Base-by-base conservation (phyloP, 2,797 vertebrate species). In the Bucorvus abyssinicus region DNA sequence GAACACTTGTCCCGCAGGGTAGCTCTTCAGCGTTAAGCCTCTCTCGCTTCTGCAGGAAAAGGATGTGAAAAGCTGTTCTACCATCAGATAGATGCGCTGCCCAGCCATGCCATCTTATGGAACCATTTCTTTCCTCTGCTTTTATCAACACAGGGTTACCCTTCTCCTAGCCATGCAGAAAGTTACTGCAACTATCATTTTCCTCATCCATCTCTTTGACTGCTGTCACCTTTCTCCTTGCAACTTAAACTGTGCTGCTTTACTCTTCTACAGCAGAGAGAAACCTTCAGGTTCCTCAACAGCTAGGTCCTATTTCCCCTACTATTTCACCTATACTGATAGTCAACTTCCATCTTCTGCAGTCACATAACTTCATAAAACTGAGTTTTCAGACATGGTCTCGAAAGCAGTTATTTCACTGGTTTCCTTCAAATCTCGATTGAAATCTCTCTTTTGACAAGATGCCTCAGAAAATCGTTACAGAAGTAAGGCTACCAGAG, bases 11-110 rank as follows among this genome's bases (percentile, higher is more conserved):
- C 29, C 38, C 2, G 1, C 24, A 44, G 17, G 38, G 27, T 13
- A 60, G 6, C 12, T 69, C 19, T 24, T 76, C 0, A 1, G 12
- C 1, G 2, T 63, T 32, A 56, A 77, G 18, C 7, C 4, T 52
- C 47, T 76, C 29, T 59, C 63, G 24, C 6, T 93, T 91, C 32
- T 53, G 13, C 19, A 53, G 32, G 26, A 70, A 68, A 89, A 74
- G 15, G 9, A 24, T 60, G 14, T 38, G 47, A 89, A 83, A 75
- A 89, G 10, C 29, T 86, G 2, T 24, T 74, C 14, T 65, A 24
- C 21, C 16, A 68, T 24, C 30, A 42, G 10, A 50, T 18, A 9
- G 32, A 67, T 89, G 26, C 2, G 1, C 24, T 83, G 29, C 20
- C 30, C 30, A 91, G 26, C 11, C 74, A 34, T 47, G 14, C 3